Base-by-base conservation (phyloP, 1,140 invertebrate genomes). In the Drosophila rhopaloa region DNA sequence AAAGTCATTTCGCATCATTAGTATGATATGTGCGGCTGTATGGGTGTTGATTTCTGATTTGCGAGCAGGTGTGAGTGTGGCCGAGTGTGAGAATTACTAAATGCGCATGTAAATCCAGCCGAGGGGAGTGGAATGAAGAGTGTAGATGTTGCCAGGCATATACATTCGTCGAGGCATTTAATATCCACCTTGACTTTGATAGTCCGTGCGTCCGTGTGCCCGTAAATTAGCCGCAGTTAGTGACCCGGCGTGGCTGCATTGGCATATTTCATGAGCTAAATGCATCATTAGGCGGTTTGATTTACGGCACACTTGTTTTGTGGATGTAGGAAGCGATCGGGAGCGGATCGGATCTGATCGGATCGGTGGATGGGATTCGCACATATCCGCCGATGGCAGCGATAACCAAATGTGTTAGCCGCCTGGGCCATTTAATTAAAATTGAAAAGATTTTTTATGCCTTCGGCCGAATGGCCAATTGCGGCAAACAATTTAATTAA, bases 1-100 rank as follows among this genome's bases (percentile, higher is more conserved):
- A 90, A 90, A 83, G 79, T 86, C 81, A 90, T 90, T 90, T 90
- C 79, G 88, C 86, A 90, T 90, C 86, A 90, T 90, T 90, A 90
- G 86, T 88, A 83, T 90, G 88, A 90, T 86, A 65, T 86, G 88
- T 83, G 79, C 48, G 63, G 35, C 35, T 62, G 83, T 88, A 79
- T 80, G 65, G 79, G 83, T 86, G 83, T 83, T 79, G 79, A 86
- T 86, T 79, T 88, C 70, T 72, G 65, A 82, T 55, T 65, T 14
- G 37, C 32, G 14, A 19, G 50, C 29, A 24, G 41, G 47, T 76
- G 38, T 47, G n/a, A 24, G 48, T 48, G 37, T 19, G 37, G 63
- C 78, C 61, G 79, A 61, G 79, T 83, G 79, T 83, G 84, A 86
- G 83, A 86, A 86, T 80, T 65, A 70, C 83, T 58, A 77, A 88